A percentile compares a stretch with the other conserved stretches of the same genome.
Evolutionary conservation across 2,888 invertebrate genomes (phyloP).

Genomic region (Parnassius smintheus): DNA sequence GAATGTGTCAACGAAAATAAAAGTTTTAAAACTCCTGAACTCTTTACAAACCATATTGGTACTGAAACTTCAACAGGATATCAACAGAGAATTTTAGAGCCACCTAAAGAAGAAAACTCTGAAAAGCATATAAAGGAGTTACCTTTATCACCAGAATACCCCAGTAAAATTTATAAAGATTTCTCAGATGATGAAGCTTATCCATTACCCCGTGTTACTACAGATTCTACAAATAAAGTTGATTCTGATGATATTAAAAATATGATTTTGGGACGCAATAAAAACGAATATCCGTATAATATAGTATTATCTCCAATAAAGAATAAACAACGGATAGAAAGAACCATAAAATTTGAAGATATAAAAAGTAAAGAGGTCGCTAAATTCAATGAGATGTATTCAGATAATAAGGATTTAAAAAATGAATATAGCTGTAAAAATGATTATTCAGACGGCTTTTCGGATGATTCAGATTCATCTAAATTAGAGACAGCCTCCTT

Average conservation of each 20-base stretch:
- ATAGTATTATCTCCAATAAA: constrained; percentile 63
- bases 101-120: constrained; percentile 16
- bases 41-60: constrained; percentile 80
- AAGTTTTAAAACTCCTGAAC: constrained; percentile 73
- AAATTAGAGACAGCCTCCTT: constrained; percentile 55
- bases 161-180: constrained; percentile 39
- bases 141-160: not conserved
- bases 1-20: constrained; percentile 25
- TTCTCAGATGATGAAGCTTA: constrained; percentile 61
- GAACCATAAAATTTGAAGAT: constrained; percentile 57
- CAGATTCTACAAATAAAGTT: constrained; percentile 38
- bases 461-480: constrained; percentile 54
- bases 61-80: constrained; percentile 47
- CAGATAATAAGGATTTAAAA: constrained; percentile 21
- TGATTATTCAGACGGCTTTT: constrained; percentile 38
- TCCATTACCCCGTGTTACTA: constrained; percentile 54
- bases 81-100: constrained; percentile 34
- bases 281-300: constrained; percentile 68
- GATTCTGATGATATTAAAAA: constrained; percentile 56
- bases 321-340: constrained; percentile 51
- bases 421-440: constrained; percentile 33
- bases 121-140: not conserved
- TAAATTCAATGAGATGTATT: constrained; percentile 33
- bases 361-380: not conserved
- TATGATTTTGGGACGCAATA: constrained; percentile 65